Conservation (phyloP, 1,140 invertebrate genomes). For the Contarinia nasturtii region DNA sequence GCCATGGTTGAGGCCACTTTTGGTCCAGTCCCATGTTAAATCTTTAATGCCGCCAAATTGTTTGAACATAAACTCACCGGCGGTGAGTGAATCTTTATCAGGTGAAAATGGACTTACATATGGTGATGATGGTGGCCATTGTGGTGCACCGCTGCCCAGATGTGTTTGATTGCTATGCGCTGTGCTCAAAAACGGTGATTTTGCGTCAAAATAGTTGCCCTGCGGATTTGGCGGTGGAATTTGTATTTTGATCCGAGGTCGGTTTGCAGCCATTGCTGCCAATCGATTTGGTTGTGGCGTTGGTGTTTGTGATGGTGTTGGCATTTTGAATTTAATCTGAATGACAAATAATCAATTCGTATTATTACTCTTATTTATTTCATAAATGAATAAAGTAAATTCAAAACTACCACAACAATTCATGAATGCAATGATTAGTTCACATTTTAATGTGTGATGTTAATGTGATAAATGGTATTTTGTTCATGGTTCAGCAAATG, state of each 20-base stretch:
- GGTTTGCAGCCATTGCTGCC: neutral
- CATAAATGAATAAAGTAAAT: too few species aligned
- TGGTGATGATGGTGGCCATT: slow-evolving; percentile 17
- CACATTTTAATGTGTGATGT: too few species aligned
- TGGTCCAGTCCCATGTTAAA: slow-evolving; percentile 46
- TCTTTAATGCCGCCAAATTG: slow-evolving; percentile 57
- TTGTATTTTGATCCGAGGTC: slow-evolving; percentile 1
- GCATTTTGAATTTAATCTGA: too few species aligned
- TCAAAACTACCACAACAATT: too few species aligned
- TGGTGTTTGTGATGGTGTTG: too few species aligned
- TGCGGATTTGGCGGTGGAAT: neutral
- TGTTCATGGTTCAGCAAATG: too few species aligned
- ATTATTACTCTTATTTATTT: too few species aligned
- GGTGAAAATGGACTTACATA: slow-evolving; percentile 34
- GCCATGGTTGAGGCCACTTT: slow-evolving; percentile 57
- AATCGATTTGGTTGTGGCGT: too few species aligned
- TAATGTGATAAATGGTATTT: too few species aligned
- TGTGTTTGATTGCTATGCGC: slow-evolving; percentile 28
- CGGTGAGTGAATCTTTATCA: slow-evolving; percentile 26
- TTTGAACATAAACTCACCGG: slow-evolving; percentile 52
- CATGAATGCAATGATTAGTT: too few species aligned
- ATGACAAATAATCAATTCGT: too few species aligned
- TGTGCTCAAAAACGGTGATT: slow-evolving; percentile 3
- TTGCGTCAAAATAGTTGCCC: neutral
- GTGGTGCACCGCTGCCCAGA: slow-evolving; percentile 23